Evolutionary conservation across 2,888 invertebrate genomes (phyloP).

Genomic region (Elysia crispata): DNA sequence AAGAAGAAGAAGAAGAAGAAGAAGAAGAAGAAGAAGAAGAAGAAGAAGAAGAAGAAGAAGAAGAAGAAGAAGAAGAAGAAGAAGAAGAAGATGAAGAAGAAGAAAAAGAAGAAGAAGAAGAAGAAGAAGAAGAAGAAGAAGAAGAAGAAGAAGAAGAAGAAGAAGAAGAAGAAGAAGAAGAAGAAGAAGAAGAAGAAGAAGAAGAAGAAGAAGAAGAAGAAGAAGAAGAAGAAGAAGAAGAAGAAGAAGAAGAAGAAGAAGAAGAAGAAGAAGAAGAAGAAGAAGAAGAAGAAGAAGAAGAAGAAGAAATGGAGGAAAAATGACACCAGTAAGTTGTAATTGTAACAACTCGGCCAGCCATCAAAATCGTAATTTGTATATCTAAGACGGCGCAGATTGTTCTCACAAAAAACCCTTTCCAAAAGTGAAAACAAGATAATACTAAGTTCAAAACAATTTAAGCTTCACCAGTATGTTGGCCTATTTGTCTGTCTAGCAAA

Average conservation of each 20-base stretch:
- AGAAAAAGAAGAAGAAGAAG: slow-evolving; percentile 11
- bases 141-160: slow-evolving; percentile 10
- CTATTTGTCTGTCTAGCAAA: no score
- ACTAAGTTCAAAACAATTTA: no score
- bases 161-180: not conserved
- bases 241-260: not conserved
- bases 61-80: slow-evolving; percentile 12
- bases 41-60: not conserved
- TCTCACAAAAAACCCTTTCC: no score
- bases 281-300: not conserved
- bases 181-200: not conserved
- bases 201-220: not conserved
- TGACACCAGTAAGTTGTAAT: no score
- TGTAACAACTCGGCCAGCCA: no score
- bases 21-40: not conserved
- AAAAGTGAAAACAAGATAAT: no score
- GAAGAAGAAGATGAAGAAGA: not conserved
- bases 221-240: not conserved
- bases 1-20: slow-evolving; percentile 13
- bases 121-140: slow-evolving; percentile 24
- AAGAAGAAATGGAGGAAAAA: slow-evolving; percentile 15
- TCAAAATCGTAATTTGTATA: no score
- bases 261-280: slow-evolving; percentile 20
- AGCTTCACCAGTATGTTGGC: no score
- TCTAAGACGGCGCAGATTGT: no score